phyloP scores from a whole-genome alignment of 2,888 invertebrate genomes.

The Altica lythri region DNA sequence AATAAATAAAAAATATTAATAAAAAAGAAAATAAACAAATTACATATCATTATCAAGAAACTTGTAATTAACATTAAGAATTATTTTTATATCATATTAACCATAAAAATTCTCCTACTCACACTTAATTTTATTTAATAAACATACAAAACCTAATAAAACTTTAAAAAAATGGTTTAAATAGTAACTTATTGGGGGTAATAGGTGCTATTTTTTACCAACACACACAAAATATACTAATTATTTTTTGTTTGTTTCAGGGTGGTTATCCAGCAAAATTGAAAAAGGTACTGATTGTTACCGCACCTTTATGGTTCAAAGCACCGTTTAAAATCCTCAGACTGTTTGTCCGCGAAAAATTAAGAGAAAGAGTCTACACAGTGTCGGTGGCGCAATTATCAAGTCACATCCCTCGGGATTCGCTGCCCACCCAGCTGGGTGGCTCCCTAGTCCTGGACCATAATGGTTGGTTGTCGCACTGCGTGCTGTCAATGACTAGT shows the following conservation, averaged over 20 bases:
- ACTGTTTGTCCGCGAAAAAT: slow-evolving; percentile 92
- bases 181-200: no score
- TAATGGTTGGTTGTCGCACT: slow-evolving; percentile 79
- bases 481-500: slow-evolving; percentile 77
- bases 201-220: background rate
- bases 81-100: no score
- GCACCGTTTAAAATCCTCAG: slow-evolving; percentile 95
- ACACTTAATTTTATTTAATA: no score
- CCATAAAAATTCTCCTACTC: no score
- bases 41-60: no score
- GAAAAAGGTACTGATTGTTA: slow-evolving; percentile 96
- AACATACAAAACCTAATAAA: no score
- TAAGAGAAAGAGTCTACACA: slow-evolving; percentile 93
- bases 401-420: slow-evolving; percentile 86
- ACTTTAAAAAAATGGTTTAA: no score
- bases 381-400: slow-evolving; percentile 89
- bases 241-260: slow-evolving; percentile 61
- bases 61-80: no score
- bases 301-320: slow-evolving; percentile 97
- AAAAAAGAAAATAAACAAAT: no score
- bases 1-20: no score
- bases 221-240: no score
- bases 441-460: slow-evolving; percentile 87
- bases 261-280: slow-evolving; percentile 96
- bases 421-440: slow-evolving; percentile 87